phyloP scores from a whole-genome alignment of 2,888 invertebrate species.

The Abrostola tripartita region DNA sequence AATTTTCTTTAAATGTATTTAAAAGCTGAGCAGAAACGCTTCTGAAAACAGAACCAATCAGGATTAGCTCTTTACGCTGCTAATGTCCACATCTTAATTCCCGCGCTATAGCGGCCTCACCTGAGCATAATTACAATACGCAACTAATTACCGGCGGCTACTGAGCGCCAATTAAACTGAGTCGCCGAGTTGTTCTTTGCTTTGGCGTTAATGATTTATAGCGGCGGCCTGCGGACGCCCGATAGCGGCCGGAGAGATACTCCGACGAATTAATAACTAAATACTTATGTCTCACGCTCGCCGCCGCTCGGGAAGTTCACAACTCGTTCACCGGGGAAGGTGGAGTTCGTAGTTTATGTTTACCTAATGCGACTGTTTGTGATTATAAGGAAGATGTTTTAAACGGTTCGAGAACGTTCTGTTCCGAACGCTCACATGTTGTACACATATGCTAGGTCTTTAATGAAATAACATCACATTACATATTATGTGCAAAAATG shows the following conservation, averaged over 20 bases:
- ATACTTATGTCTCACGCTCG: slow-evolving; percentile 44
- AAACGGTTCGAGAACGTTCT: background rate
- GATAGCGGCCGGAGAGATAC: slow-evolving; percentile 55
- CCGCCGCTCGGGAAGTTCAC: slow-evolving; percentile 19
- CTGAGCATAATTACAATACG: slow-evolving; percentile 23
- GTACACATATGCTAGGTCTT: background rate
- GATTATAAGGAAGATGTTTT: slow-evolving; percentile 2
- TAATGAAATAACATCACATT: background rate
- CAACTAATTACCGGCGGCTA: slow-evolving; percentile 36
- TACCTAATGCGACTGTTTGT: slow-evolving; percentile 11
- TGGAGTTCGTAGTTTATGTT: slow-evolving; percentile 15
- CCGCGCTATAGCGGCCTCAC: background rate
- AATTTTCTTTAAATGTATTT: background rate
- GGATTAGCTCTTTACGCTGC: background rate
- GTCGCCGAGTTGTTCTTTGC: slow-evolving; percentile 66
- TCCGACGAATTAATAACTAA: slow-evolving; percentile 45
- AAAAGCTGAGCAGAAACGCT: background rate
- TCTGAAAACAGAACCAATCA: background rate
- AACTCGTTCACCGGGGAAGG: background rate
- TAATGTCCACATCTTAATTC: background rate
- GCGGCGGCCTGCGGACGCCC: slow-evolving; percentile 57
- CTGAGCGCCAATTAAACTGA: slow-evolving; percentile 62
- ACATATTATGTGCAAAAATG: too few relatives aligned
- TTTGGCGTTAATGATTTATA: slow-evolving; percentile 66
- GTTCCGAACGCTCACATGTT: background rate